Evolutionary conservation across 2,797 vertebrate genomes (phyloP).

Genomic region (Natrix natrix): DNA sequence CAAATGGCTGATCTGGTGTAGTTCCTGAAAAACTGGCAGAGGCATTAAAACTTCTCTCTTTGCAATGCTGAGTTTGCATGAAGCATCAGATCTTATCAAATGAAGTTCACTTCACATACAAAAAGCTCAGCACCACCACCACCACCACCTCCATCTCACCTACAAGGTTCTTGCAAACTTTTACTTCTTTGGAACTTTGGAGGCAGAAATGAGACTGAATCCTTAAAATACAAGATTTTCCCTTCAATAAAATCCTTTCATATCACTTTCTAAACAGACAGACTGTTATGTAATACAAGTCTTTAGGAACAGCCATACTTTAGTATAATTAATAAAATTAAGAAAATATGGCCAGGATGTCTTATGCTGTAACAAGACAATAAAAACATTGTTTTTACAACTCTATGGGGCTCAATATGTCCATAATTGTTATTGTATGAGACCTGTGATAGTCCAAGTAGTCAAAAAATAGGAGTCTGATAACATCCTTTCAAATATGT

Average conservation of each 20-base stretch:
- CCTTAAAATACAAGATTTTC: conserved; percentile 56
- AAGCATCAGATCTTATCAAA: conserved; percentile 72
- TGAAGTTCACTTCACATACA: conserved; percentile 55
- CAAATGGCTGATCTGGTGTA: conserved; percentile 55
- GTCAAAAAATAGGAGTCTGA: not conserved
- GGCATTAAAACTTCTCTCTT: conserved; percentile 71
- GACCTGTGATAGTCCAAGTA: not conserved
- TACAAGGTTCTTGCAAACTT: conserved; percentile 58
- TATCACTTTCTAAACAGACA: conserved; percentile 46
- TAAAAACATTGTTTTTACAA: not conserved
- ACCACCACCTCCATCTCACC: conserved; percentile 26
- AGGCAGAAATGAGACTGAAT: conserved; percentile 46
- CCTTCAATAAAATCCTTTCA: conserved; percentile 51
- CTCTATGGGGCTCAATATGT: not conserved
- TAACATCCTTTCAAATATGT: not conserved
- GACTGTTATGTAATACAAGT: conserved; percentile 50
- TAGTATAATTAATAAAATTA: not conserved
- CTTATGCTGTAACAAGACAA: not conserved
- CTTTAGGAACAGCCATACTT: conserved; percentile 29
- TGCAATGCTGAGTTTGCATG: conserved; percentile 67
- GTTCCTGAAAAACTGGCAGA: conserved; percentile 56
- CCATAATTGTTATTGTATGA: not conserved
- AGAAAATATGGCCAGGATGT: not conserved
- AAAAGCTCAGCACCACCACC: conserved; percentile 12
- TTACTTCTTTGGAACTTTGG: conserved; percentile 61